A percentile compares a stretch with the other conserved stretches of the same genome.
Evolutionary conservation across 2,797 vertebrate genomes (phyloP).

Genomic region (Pyrocephalus nanus): DNA sequence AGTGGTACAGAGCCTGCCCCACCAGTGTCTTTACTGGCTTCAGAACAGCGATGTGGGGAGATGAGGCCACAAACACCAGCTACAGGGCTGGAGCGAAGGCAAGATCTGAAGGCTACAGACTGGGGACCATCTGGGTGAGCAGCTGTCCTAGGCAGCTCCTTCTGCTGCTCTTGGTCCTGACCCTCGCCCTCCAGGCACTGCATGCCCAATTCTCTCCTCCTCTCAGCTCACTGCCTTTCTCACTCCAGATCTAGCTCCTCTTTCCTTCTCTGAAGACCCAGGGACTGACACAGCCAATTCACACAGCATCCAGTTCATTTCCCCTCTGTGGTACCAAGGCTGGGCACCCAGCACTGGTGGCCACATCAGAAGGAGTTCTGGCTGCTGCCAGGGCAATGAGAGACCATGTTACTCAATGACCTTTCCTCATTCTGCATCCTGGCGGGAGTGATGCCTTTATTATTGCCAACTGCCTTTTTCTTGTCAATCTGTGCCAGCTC

Average conservation of each 20-base stretch:
- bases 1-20: background rate
- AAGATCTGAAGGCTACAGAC: conserved; percentile 26
- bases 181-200: conserved; percentile 56
- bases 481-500: background rate
- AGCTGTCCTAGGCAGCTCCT: conserved; percentile 57
- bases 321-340: background rate
- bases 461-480: background rate
- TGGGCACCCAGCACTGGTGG: background rate
- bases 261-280: background rate
- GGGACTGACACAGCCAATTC: background rate
- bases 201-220: conserved; percentile 3
- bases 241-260: background rate
- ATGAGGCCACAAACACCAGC: conserved; percentile 7
- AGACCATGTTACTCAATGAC: background rate
- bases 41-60: background rate
- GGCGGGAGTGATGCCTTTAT: background rate
- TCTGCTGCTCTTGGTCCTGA: conserved; percentile 59
- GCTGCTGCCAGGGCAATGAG: background rate
- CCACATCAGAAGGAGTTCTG: background rate
- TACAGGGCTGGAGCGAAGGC: background rate
- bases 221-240: conserved; percentile 9
- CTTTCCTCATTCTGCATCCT: background rate
- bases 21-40: background rate
- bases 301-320: background rate
- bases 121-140: conserved; percentile 54